Evolutionary conservation across 2,797 vertebrate genomes (phyloP).

Genomic region (Graptemys geographica): DNA sequence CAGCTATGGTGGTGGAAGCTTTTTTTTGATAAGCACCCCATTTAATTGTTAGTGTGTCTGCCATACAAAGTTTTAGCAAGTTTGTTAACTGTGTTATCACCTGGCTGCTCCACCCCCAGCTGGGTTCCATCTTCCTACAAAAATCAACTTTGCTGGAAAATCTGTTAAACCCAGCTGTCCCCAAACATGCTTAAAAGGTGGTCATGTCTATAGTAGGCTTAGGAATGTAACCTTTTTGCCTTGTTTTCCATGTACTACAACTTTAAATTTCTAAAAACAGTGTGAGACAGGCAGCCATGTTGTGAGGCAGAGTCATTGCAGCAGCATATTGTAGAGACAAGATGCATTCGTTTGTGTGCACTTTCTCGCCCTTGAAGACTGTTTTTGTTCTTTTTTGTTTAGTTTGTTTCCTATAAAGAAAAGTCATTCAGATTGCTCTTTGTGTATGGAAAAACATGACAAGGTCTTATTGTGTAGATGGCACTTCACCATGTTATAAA

Average conservation of each 20-base stretch:
- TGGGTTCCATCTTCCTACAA: neutral
- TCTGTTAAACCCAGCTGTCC: neutral
- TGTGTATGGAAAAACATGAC: rapidly evolving
- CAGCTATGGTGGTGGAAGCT: neutral
- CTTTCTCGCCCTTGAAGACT: rapidly evolving
- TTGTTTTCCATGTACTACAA: neutral
- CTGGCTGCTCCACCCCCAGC: too few relatives aligned
- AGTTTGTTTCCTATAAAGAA: neutral
- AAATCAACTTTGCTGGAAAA: too few relatives aligned
- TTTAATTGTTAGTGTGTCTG: neutral
- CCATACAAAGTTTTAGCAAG: neutral
- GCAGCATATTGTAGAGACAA: rapidly evolving
- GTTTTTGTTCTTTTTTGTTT: rapidly evolving
- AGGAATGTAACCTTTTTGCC: neutral
- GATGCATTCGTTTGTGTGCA: rapidly evolving
- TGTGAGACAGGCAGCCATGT: neutral
- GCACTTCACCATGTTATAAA: rapidly evolving
- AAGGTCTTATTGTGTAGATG: neutral
- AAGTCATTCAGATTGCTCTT: rapidly evolving
- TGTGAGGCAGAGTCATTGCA: neutral
- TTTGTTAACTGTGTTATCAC: neutral
- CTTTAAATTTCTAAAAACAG: rapidly evolving
- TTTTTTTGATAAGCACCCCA: neutral
- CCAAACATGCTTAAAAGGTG: rapidly evolving
- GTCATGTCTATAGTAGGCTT: rapidly evolving